Evolutionary conservation across 2,113 vertebrate species (phyloP).

Genomic region (Antechinus stuartii): DNA sequence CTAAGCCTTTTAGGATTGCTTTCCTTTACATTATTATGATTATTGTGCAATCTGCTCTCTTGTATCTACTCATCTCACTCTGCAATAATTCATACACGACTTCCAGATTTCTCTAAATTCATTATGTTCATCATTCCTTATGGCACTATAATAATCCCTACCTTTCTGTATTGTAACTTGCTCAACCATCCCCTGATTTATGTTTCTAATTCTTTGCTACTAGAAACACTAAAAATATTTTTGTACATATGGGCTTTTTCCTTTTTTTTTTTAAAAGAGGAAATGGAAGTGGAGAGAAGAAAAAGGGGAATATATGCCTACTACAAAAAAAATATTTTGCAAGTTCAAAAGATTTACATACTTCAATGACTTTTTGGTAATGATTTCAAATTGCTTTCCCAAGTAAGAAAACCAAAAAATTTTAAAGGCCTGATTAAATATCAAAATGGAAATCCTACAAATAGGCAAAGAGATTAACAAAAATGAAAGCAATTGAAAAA

Average conservation of each 20-base stretch:
- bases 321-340: too few species aligned
- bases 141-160: background rate
- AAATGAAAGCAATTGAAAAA: background rate
- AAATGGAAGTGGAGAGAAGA: too few species aligned
- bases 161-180: background rate
- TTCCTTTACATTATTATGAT: background rate
- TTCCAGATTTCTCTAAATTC: background rate
- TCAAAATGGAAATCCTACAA: background rate
- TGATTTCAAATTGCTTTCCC: background rate
- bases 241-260: background rate
- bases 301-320: background rate
- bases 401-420: background rate
- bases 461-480: background rate
- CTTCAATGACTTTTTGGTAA: background rate
- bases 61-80: background rate
- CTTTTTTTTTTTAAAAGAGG: background rate
- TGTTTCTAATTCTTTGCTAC: background rate
- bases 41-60: background rate
- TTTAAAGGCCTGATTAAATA: background rate
- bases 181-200: background rate
- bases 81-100: background rate
- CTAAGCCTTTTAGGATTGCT: background rate
- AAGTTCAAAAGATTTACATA: background rate
- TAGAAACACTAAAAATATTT: background rate
- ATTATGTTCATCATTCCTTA: background rate